Evolutionary conservation across 2,113 vertebrate species (phyloP).

Genomic region (Mastomys coucha): DNA sequence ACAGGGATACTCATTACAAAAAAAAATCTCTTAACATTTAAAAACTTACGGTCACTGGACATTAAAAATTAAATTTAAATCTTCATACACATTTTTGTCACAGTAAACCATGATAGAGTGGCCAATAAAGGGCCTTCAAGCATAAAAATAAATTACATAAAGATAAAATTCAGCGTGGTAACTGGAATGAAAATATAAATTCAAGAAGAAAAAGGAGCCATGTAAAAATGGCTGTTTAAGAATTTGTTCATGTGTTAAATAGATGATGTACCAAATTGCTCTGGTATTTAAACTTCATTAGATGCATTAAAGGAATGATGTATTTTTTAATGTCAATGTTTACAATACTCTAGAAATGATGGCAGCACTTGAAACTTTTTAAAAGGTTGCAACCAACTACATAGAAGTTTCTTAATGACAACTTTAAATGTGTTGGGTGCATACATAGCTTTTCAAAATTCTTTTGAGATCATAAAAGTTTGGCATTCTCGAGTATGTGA

Average conservation of each 20-base stretch:
- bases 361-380: background rate
- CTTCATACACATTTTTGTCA: conserved; percentile 52
- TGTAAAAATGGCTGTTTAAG: conserved; percentile 38
- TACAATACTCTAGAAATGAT: conserved; percentile 50
- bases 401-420: conserved; percentile 13
- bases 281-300: conserved; percentile 79
- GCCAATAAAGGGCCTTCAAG: conserved; percentile 62
- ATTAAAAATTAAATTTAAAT: conserved; percentile 74
- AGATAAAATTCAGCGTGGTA: conserved; percentile 47
- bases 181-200: conserved; percentile 66
- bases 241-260: conserved; percentile 57
- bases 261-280: conserved; percentile 53
- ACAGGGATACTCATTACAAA: background rate
- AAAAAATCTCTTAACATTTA: conserved; percentile 55
- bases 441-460: background rate
- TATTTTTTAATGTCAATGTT: conserved; percentile 74
- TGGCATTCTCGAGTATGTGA: background rate
- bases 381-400: conserved; percentile 20
- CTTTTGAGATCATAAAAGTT: background rate
- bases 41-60: conserved; percentile 54
- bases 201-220: conserved; percentile 43
- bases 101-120: conserved; percentile 43
- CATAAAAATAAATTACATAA: conserved; percentile 56
- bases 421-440: background rate
- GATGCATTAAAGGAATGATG: conserved; percentile 58